Conservation (phyloP, 2,888 invertebrate species). For the Branchinecta sandiegonensis region DNA sequence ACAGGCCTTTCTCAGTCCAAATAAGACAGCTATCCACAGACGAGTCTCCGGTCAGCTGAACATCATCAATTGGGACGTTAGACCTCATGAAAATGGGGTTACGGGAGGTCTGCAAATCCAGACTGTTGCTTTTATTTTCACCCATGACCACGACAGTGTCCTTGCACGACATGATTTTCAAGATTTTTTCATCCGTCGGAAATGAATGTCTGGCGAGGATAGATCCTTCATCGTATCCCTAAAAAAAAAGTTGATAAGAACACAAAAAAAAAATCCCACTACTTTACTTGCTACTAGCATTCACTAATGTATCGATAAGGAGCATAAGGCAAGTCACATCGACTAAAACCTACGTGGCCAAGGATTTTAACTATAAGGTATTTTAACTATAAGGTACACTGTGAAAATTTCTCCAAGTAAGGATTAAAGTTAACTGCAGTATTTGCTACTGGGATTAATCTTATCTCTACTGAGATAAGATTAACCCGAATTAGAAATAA, state of each 20-base stretch:
- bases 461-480: too few relatives aligned
- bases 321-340: too few relatives aligned
- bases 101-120: not conserved
- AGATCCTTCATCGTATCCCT: not conserved
- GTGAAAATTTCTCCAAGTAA: too few relatives aligned
- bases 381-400: too few relatives aligned
- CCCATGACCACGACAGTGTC: not conserved
- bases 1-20: not conserved
- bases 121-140: too few relatives aligned
- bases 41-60: not conserved
- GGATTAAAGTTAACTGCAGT: too few relatives aligned
- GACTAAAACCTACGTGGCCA: too few relatives aligned
- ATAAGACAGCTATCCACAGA: not conserved
- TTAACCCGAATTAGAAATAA: too few relatives aligned
- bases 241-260: not conserved
- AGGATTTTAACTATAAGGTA: too few relatives aligned
- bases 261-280: not conserved
- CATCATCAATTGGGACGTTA: not conserved
- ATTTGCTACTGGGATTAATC: too few relatives aligned
- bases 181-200: not conserved
- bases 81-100: not conserved
- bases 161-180: not conserved
- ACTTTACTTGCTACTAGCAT: too few relatives aligned
- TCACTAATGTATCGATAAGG: too few relatives aligned
- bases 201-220: slow-evolving; percentile 1